Conservation (phyloP, 2,113 vertebrate genomes). For the Catagonus wagneri region DNA sequence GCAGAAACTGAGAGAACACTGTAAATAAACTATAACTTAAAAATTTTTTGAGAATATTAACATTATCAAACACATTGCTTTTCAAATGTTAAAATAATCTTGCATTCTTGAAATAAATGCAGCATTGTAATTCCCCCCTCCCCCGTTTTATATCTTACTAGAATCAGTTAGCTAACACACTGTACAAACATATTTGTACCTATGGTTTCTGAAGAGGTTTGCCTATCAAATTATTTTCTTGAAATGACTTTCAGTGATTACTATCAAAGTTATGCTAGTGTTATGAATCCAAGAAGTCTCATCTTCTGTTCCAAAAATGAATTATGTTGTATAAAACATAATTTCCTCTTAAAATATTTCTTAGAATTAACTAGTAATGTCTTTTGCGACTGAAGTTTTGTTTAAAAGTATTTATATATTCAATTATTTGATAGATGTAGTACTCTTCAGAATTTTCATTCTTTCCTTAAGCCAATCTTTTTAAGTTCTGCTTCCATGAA, state of each 20-base stretch:
- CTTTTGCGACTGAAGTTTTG: neutral
- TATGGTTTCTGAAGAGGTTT: neutral
- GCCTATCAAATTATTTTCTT: neutral
- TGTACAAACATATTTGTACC: neutral
- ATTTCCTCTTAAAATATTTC: conserved; percentile 11
- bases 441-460: neutral
- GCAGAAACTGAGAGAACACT: no score
- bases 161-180: neutral
- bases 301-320: neutral
- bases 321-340: neutral
- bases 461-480: neutral
- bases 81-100: neutral
- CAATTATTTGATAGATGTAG: neutral
- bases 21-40: no score
- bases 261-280: neutral
- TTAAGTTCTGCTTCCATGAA: neutral
- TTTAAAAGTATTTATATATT: neutral
- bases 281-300: neutral
- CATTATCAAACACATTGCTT: neutral
- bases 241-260: neutral
- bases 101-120: neutral
- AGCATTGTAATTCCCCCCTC: neutral
- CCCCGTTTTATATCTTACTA: neutral
- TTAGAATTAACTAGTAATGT: neutral
- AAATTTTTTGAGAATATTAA: neutral